Conservation (phyloP, 1,140 invertebrate genomes). For the Sminthurides bifidus region DNA sequence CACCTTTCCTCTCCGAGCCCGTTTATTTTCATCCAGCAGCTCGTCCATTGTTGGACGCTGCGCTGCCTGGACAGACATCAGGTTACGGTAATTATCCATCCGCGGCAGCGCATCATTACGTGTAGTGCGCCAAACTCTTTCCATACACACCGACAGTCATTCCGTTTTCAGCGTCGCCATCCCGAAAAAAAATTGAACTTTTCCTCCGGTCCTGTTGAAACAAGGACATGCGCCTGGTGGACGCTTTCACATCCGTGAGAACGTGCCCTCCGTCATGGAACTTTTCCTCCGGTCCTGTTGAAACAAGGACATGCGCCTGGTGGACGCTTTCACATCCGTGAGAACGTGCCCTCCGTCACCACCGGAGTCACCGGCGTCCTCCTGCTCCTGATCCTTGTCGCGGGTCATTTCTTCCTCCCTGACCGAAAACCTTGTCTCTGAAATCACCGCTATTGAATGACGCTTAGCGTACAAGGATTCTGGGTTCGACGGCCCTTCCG, state of each 20-base stretch:
- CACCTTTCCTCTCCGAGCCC: not conserved
- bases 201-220: conserved; percentile 1
- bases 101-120: conserved; percentile 44
- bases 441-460: too few species aligned
- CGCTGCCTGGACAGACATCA: conserved; percentile 41
- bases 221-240: not conserved
- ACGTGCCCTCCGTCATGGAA: too few species aligned
- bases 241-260: too few species aligned
- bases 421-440: too few species aligned
- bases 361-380: too few species aligned
- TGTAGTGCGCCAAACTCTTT: conserved; percentile 32
- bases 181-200: conserved; percentile 18
- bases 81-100: conserved; percentile 46
- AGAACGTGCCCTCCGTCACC: too few species aligned
- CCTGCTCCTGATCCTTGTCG: too few species aligned
- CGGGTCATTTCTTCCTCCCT: too few species aligned
- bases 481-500: too few species aligned
- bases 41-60: conserved; percentile 44
- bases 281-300: not conserved
- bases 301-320: not conserved
- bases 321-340: too few species aligned
- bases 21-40: conserved; percentile 37
- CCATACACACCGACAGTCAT: conserved; percentile 14
- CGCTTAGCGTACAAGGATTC: too few species aligned
- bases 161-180: conserved; percentile 4